Evolutionary conservation across 2,888 invertebrate genomes (phyloP), one percentile per base, ranked within the genome.

Genomic region (Eutolmus rufibarbis): DNA sequence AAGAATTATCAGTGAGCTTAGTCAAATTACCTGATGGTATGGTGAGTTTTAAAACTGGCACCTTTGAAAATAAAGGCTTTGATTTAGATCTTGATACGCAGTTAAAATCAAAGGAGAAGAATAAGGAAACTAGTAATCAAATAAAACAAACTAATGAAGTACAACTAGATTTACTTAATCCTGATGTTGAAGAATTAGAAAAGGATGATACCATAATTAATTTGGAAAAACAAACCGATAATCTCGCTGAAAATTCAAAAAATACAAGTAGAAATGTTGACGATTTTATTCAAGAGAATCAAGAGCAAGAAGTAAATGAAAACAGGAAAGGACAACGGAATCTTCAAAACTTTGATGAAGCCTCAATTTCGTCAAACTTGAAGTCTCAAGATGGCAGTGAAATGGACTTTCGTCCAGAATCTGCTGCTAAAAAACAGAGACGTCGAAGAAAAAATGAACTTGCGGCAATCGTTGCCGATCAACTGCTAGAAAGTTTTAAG

Each of bases 401-500:
- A 23, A 85, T 46, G 14, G 51, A 79, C 14, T 74, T 16, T 34
- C 78, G 87, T 28, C 46, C 88, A 12, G 90, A 91, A 12, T 86
- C 89, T 8, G 87, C 89, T 1, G 91, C 90, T 85, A 91, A 92
- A 74, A 91, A 91, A 87, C 91, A 91, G 82, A 90, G 92, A 4
- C 89, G 91, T 0, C 90, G 92, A 4, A 91, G 93, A n/a, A 92
- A 92, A 88, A 93, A 92, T 89, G 93, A 93, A 74, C 88, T 93
- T 56, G 92, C 93, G 0, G 92, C 93, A 46, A 93, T 93, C 89
- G 92, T 93, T 66, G 93, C 93, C 2, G 93, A 93, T 89, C 93
- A 93, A 87, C 89, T 93, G 56, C 79, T 93, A 74, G 93, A 93
- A 85, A 93, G 93, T 89, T 93, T 93, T 46, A 93, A 93, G 89